Base-by-base conservation (phyloP, 1,140 invertebrate genomes). In the Anastatus disparis region DNA sequence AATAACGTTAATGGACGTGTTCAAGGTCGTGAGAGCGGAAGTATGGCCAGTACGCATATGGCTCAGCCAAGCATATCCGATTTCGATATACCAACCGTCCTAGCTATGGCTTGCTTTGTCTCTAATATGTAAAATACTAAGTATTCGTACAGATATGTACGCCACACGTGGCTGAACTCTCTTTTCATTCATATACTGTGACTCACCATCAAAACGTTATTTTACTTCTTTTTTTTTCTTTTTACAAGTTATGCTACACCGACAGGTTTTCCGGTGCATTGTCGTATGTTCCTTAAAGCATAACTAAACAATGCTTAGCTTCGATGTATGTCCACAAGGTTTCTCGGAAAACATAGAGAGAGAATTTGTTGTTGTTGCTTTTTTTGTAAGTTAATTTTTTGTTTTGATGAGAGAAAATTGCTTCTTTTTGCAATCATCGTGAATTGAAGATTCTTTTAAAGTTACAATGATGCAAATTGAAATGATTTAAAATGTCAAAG, bases 21-120 rank as follows among this genome's bases (percentile, higher is more conserved):
- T 35, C 71, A 73, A 73, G 71, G 71, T 70, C 71, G 66, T 73
- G 71, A 17, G 71, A 73, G 44, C 66, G 71, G 66, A 73, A 73
- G 46, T 20, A 2, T 7, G 13, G 15, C n/a, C n/a, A n/a, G n/a
- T n/a, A 24, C 38, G 52, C 29, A 17, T n/a, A n/a, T 35, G 15
- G 10, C 15, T 20, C 71, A 61, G 20, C 42, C 53, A 46, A 50
- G 71, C 71, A 55, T 61, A 62, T 44, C 61, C 63, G 71, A 59
- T 56, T 46, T 42, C 52, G 68, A 46, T 62, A 53, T 13, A 27
- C 40, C 8, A 27, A n/a, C n/a, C 29, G 58, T 61, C 35, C 20
- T n/a, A 35, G 31, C 38, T 55, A 17, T 22, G 42, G 15, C 1
- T 4, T 26, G 0, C 27, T 3, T 7, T 27, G 53, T n/a, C 12